Evolutionary conservation across 2,797 vertebrate genomes (phyloP).

Genomic region (Pogonophryne albipinna): DNA sequence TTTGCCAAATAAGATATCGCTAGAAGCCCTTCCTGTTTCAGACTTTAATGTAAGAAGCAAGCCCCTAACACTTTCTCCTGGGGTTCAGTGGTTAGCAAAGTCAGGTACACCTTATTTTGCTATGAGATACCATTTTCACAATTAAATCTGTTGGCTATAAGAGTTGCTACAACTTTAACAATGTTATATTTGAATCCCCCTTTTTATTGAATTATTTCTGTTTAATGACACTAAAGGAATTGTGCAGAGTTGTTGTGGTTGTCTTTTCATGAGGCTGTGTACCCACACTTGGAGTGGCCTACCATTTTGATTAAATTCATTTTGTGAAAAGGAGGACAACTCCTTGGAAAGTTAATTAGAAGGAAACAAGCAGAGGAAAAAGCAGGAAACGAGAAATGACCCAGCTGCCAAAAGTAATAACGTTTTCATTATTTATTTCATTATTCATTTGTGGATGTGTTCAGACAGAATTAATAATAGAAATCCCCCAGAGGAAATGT

Average conservation of each 20-base stretch:
- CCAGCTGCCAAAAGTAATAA: constrained; percentile 87
- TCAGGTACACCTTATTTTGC: constrained; percentile 3
- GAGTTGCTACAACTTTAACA: background rate
- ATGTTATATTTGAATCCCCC: constrained; percentile 16
- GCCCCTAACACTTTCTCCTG: background rate
- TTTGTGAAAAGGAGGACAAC: constrained; percentile 84
- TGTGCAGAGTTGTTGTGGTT: constrained; percentile 45
- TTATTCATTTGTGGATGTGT: constrained; percentile 88
- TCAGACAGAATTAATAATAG: constrained; percentile 88
- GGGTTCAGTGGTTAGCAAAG: constrained; percentile 17
- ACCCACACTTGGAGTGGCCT: constrained; percentile 46
- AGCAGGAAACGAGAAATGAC: constrained; percentile 85
- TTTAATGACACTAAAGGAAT: constrained; percentile 38
- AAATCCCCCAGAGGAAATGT: constrained; percentile 83
- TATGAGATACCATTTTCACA: background rate
- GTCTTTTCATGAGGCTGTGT: constrained; percentile 48
- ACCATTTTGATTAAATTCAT: constrained; percentile 70
- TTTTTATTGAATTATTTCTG: constrained; percentile 23
- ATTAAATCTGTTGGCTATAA: constrained; percentile 10
- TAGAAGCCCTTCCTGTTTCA: constrained; percentile 31
- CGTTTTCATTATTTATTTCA: constrained; percentile 87
- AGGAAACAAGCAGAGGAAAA: constrained; percentile 77
- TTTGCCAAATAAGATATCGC: constrained; percentile 51
- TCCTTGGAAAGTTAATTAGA: constrained; percentile 88
- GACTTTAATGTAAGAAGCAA: constrained; percentile 30